These are phyloP conservation scores for Volucella bombylans DNA, from an alignment of 2,888 invertebrate species.

Conservation along the genomic window DNA sequence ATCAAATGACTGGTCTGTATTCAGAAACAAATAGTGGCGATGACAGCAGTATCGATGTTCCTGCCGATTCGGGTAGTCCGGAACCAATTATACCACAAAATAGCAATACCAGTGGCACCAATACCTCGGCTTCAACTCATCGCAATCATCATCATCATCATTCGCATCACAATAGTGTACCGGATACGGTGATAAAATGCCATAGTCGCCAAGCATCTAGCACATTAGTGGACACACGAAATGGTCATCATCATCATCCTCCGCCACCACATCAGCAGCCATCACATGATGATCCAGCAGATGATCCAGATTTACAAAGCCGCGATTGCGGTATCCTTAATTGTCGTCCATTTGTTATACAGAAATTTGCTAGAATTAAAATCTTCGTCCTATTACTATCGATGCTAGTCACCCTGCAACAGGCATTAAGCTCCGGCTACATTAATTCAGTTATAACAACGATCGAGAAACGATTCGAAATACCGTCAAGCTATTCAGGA, in stretches of 20 bases:
- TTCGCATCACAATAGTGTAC: conserved; percentile 70
- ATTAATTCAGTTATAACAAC: conserved; percentile 98
- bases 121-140: conserved; percentile 64
- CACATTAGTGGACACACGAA: conserved; percentile 87
- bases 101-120: conserved; percentile 72
- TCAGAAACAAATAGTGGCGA: conserved; percentile 87
- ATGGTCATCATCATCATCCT: conserved; percentile 83
- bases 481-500: conserved; percentile 95
- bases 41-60: conserved; percentile 83
- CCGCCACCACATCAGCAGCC: conserved; percentile 46
- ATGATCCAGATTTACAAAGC: conserved; percentile 86
- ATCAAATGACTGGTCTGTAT: conserved; percentile 93
- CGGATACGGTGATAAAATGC: conserved; percentile 85
- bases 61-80: conserved; percentile 83
- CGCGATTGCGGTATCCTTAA: conserved; percentile 94
- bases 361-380: conserved; percentile 95
- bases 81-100: conserved; percentile 81
- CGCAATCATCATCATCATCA: conserved; percentile 76
- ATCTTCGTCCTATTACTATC: conserved; percentile 94
- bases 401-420: conserved; percentile 94
- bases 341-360: conserved; percentile 92
- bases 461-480: conserved; percentile 96
- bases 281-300: conserved; percentile 83
- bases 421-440: conserved; percentile 94
- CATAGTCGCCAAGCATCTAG: conserved; percentile 92